Percentiles rank a stretch among this genome's conserved stretches.
Conservation (phyloP, 2,888 invertebrate species). For the Calameuta idolon region DNA sequence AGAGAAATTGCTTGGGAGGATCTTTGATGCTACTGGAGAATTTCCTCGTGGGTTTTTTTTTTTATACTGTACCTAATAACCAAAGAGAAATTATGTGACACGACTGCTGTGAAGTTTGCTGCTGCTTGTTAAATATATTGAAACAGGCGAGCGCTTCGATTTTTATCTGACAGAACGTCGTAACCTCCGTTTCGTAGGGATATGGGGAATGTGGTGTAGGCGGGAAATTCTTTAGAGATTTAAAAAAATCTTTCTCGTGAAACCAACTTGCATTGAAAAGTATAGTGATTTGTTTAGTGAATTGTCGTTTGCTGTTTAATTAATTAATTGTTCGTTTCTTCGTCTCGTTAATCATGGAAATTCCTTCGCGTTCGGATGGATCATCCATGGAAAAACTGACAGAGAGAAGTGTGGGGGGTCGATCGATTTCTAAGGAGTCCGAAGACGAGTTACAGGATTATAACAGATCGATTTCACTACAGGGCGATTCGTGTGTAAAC, state of each 20-base stretch:
- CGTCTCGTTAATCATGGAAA: not conserved
- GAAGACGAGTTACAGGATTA: not conserved
- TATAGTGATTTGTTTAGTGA: not conserved
- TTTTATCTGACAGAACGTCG: not conserved
- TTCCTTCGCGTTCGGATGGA: not conserved
- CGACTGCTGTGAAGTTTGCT: not conserved
- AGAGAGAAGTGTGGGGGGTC: not conserved
- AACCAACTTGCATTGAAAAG: not conserved
- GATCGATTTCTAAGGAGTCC: not conserved
- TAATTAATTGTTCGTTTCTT: not conserved
- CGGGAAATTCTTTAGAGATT: not conserved
- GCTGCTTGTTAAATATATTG: not conserved
- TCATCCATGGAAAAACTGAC: not conserved
- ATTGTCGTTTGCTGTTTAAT: not conserved
- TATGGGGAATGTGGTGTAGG: not conserved
- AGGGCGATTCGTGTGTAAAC: not conserved
- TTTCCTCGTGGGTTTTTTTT: not conserved
- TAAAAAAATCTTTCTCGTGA: not conserved
- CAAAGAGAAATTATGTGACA: not conserved
- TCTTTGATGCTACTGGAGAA: not conserved
- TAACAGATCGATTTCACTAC: not conserved
- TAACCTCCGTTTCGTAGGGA: not conserved
- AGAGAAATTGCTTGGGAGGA: not conserved
- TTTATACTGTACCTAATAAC: not conserved
- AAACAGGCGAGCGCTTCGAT: not conserved